Evolutionary conservation across 2,113 vertebrate genomes (phyloP), one percentile per base, ranked within the genome.

Genomic region (Phylloscopus whistleri): DNA sequence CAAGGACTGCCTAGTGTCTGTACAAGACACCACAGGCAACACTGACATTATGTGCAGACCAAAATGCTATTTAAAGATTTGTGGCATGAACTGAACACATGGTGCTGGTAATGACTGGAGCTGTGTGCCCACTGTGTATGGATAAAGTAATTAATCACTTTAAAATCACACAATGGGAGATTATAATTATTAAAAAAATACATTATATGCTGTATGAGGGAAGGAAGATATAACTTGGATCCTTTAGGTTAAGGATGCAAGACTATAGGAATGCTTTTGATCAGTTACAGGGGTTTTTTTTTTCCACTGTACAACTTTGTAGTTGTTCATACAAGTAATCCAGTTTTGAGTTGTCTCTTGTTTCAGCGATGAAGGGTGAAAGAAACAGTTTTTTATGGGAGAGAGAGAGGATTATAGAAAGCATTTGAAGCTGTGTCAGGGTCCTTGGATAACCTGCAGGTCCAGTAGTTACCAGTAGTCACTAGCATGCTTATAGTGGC

Each of bases 101-200:
- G 81, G 64, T 80, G 19, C 44, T 80, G 55, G 76, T 94, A 86
- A 90, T 74, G 75, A 88, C 43, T 84, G 59, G 51, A 93, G 75
- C 22, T 89, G 35, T 70, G 23, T 94, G 66, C 51, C 90, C 73
- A 49, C 52, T 81, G 48, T 51, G 16, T 67, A 59, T n/a, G 48
- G 48, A 63, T 77, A 59, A 85, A 94, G 68, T 80, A 86, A 94
- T 95, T 93, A 94, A 94, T 97, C 68, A 83, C 30, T 86, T 90
- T 37, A 48, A 91, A 78, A 89, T 82, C 75, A 63, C 21, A 74
- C 33, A 62, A 35, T 81, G 16, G n/a, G 59, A 74, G 14, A 24
- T 43, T 69, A n/a, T 87, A 80, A 66, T 80, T 76, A 62, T 80
- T 69, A 9, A 31, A 77, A 73, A 14, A 70, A 30, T 70, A 43